Evolutionary conservation across 2,797 vertebrate genomes (phyloP).

Genomic region (Sebastes matsubarae): DNA sequence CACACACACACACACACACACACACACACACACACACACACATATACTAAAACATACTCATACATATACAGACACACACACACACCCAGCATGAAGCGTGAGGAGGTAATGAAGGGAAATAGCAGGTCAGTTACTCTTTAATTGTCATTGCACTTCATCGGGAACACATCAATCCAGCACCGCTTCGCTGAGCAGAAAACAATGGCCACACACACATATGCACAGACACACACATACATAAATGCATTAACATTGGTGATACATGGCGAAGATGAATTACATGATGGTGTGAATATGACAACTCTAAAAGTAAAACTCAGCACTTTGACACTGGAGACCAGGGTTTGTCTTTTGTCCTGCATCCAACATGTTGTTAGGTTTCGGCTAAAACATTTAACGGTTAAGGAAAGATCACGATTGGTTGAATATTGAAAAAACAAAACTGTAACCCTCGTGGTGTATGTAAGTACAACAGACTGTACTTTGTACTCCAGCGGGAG

Average conservation of each 20-base stretch:
- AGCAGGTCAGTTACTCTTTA: constrained; percentile 98
- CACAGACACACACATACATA: background rate
- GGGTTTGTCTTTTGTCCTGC: background rate
- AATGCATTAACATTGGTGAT: background rate
- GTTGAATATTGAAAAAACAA: background rate
- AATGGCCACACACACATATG: constrained; percentile 82
- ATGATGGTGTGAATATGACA: background rate
- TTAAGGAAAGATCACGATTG: background rate
- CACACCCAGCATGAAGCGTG: constrained; percentile 8
- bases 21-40: constrained; percentile 84
- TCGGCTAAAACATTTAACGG: background rate
- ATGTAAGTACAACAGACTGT: background rate
- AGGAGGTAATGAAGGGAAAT: constrained; percentile 91
- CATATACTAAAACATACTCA: constrained; percentile 13
- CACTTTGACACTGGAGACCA: background rate
- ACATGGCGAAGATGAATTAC: background rate
- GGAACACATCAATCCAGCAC: constrained; percentile 92
- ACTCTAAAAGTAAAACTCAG: background rate
- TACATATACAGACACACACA: constrained; percentile 59
- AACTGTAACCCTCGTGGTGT: background rate
- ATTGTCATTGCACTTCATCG: constrained; percentile 96
- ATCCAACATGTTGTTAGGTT: background rate
- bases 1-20: constrained; percentile 85
- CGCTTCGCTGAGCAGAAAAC: constrained; percentile 95
- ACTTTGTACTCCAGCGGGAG: background rate